phyloP scores from a whole-genome alignment of 2,797 vertebrate species.

The Pseudochromis fuscus region DNA sequence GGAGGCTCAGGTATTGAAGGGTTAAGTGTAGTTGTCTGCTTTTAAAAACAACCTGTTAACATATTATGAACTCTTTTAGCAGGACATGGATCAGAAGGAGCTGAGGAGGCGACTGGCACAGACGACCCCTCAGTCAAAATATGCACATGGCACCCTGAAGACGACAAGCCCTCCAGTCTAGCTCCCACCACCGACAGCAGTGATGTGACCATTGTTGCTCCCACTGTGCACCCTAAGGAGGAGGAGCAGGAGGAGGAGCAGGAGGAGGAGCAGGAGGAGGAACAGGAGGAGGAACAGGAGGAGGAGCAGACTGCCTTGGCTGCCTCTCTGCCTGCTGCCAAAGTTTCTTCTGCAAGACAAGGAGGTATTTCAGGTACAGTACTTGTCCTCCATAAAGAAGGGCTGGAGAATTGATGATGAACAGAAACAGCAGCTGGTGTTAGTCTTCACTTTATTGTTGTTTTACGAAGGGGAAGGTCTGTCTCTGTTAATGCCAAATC shows the following conservation, averaged over 20 bases:
- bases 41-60: not conserved
- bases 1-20: too few relatives aligned
- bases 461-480: not conserved
- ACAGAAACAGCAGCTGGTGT: slow-evolving; percentile 24
- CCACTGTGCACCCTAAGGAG: slow-evolving; percentile 23
- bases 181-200: slow-evolving; percentile 12
- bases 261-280: slow-evolving; percentile 22
- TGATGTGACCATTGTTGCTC: slow-evolving; percentile 26
- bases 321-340: slow-evolving; percentile 81
- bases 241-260: slow-evolving; percentile 45
- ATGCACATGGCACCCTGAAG: slow-evolving; percentile 41
- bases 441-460: not conserved
- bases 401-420: not conserved
- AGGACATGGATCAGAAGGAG: slow-evolving; percentile 25
- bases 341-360: slow-evolving; percentile 78
- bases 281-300: slow-evolving; percentile 32
- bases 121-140: slow-evolving; percentile 30
- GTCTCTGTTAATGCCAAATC: not conserved
- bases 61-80: slow-evolving; percentile 6
- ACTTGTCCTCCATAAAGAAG: not conserved
- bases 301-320: slow-evolving; percentile 46
- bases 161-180: slow-evolving; percentile 37
- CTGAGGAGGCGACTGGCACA: slow-evolving; percentile 16
- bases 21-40: not conserved
- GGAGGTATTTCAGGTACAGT: slow-evolving; percentile 81